phyloP scores from a whole-genome alignment of 2,888 invertebrate species.

The Vanessa cardui region DNA sequence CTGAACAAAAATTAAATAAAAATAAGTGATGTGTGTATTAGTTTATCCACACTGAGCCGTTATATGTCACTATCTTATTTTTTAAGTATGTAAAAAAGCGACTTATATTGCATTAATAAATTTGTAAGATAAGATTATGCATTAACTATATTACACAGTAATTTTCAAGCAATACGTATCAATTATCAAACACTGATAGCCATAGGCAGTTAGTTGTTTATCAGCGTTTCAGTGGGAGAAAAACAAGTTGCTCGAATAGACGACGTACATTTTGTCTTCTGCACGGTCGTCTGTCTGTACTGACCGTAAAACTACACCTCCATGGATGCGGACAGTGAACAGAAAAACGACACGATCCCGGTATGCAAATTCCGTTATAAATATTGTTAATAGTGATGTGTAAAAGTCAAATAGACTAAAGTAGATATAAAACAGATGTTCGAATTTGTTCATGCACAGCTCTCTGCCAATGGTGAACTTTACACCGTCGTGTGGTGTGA shows the following conservation, averaged over 20 bases:
- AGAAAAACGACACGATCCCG: slow-evolving; percentile 55
- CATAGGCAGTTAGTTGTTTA: slow-evolving; percentile 58
- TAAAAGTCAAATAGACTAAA: slow-evolving; percentile 14
- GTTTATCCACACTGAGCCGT: no score
- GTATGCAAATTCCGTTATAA: slow-evolving; percentile 35
- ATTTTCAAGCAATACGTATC: slow-evolving; percentile 45
- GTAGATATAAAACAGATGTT: slow-evolving; percentile 25
- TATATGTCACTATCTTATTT: not conserved
- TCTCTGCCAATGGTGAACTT: slow-evolving; percentile 67
- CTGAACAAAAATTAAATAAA: no score
- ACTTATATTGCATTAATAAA: slow-evolving; percentile 32
- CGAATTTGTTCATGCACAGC: slow-evolving; percentile 34
- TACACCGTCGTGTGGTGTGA: slow-evolving; percentile 66
- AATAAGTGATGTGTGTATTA: no score
- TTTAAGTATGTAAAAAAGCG: slow-evolving; percentile 11
- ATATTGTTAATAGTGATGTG: slow-evolving; percentile 10
- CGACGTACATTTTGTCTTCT: slow-evolving; percentile 53
- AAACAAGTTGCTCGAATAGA: slow-evolving; percentile 52
- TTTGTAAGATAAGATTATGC: slow-evolving; percentile 40
- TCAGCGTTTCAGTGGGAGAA: slow-evolving; percentile 57
- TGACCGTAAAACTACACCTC: slow-evolving; percentile 20
- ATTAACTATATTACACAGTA: slow-evolving; percentile 40
- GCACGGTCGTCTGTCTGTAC: slow-evolving; percentile 53
- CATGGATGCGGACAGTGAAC: slow-evolving; percentile 48
- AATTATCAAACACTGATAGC: slow-evolving; percentile 57